Base-by-base conservation (phyloP, 2,888 invertebrate genomes). In the Panzeria rudis region DNA sequence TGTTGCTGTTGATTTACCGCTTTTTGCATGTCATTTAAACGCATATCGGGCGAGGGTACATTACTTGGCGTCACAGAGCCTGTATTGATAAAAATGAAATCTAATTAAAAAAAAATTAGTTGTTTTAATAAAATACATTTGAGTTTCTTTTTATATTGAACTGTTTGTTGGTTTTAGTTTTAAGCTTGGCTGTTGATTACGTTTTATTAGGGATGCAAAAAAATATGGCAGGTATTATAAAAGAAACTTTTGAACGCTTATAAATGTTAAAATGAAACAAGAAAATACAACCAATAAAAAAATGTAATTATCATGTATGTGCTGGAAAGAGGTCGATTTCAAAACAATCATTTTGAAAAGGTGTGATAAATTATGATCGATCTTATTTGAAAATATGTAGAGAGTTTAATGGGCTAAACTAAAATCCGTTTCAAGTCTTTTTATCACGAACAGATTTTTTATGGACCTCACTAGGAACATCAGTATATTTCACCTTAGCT, bases 1-100 rank as follows among this genome's bases (percentile, higher is more conserved):
- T 90, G 91, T 0, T 91, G 89, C 86, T 91, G 91, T 0, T 89
- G 89, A 20, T 88, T 89, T 38, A 85, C 89, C 25, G 89, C 88
- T 52, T 84, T 86, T 41, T 87, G 86, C 41, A 83, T 86, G 80
- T 90, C 89, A 84, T 94, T 92, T 71, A 91, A 86, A 32, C 93
- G 92, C 84, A 93, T 91, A 86, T 93, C 95, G 50, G 96, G 96
- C 82, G 96, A 96, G 88, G 96, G 95, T 93, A 96, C 94, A 93
- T 96, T 96, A 92, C 96, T 97, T 89, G 97, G 97, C 86, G 97
- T 96, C 90, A 96, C 95, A 92, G 96, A 96, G 90, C 97, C 96
- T 94, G 94, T 90, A 93, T 93, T 90, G 86, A 91, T 91, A 89
- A 92, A 91, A 90, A 91, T 90, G 89, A 91, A 92, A 88, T 92